Conservation (phyloP, 2,888 invertebrate species). For the Eupelmus urozonus region DNA sequence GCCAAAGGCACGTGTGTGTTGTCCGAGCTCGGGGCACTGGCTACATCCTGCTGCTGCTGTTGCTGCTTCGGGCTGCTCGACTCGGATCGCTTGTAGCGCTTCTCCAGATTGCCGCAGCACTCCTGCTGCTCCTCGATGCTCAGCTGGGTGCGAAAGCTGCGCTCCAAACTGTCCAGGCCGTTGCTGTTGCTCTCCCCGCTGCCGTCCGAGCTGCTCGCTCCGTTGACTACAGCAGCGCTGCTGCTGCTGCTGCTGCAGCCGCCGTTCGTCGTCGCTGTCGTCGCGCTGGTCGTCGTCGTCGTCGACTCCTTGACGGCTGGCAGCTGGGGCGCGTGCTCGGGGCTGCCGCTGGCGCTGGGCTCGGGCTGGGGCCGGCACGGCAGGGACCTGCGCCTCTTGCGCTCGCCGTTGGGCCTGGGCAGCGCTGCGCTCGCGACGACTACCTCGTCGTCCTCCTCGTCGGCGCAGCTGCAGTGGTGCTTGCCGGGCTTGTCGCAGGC, state of each 20-base stretch:
- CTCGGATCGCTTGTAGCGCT: conserved; percentile 71
- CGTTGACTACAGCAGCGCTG: conserved; percentile 40
- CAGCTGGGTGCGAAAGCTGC: conserved; percentile 70
- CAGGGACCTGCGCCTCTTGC: conserved; percentile 73
- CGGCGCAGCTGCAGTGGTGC: conserved; percentile 84
- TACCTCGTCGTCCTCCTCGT: conserved; percentile 80
- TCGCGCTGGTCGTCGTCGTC: conserved; percentile 37
- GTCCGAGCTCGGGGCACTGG: not conserved
- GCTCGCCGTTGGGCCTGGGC: conserved; percentile 72
- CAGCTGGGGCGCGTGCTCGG: conserved; percentile 57
- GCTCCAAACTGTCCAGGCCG: conserved; percentile 66
- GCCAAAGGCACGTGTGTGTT: conserved; percentile 39
- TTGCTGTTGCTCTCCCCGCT: too few species aligned
- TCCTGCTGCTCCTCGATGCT: conserved; percentile 66
- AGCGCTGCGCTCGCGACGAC: conserved; percentile 71
- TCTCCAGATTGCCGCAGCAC: conserved; percentile 58
- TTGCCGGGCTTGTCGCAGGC: conserved; percentile 87
- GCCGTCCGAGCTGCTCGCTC: conserved; percentile 13
- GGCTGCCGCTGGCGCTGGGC: conserved; percentile 45
- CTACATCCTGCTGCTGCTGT: conserved; percentile 18
- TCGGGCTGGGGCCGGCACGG: conserved; percentile 73
- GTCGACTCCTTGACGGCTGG: conserved; percentile 61
- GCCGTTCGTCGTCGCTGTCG: conserved; percentile 54
- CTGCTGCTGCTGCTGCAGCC: conserved; percentile 59
- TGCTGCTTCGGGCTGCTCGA: conserved; percentile 12